Conservation (phyloP, 2,797 vertebrate genomes). For the Microchirus variegatus region DNA sequence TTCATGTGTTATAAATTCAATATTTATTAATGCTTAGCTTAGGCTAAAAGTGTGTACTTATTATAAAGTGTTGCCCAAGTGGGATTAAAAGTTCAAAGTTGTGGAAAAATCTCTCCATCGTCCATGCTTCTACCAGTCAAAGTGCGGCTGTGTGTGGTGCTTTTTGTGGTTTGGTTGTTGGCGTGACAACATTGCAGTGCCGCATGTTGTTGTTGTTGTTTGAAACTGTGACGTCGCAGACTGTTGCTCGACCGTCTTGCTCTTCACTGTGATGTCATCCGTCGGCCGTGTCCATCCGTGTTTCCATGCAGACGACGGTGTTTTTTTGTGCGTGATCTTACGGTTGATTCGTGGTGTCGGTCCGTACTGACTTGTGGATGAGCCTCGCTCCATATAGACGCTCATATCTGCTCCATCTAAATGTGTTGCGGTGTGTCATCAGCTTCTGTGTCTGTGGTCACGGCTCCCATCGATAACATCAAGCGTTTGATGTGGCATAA, state of each 20-base stretch:
- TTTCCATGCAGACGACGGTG: slow-evolving; percentile 27
- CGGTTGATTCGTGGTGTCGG: slow-evolving; percentile 10
- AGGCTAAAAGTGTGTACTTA: too few relatives aligned
- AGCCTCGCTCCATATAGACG: neutral
- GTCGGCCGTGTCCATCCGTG: slow-evolving; percentile 10
- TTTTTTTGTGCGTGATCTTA: slow-evolving; percentile 20
- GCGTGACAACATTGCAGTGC: slow-evolving; percentile 22
- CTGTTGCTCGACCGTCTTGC: slow-evolving; percentile 15
- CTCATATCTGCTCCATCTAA: slow-evolving; percentile 5
- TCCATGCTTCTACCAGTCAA: slow-evolving; percentile 6
- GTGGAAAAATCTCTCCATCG: slow-evolving; percentile 8
- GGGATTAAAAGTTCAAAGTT: neutral
- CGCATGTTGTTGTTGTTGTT: slow-evolving; percentile 54
- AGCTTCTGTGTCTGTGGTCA: slow-evolving; percentile 9
- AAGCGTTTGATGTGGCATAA: slow-evolving; percentile 32
- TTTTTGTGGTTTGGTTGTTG: slow-evolving; percentile 19
- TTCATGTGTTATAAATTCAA: too few relatives aligned
- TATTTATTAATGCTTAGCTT: too few relatives aligned
- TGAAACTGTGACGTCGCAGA: slow-evolving; percentile 16
- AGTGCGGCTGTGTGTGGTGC: slow-evolving; percentile 1
- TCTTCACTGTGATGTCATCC: slow-evolving; percentile 19
- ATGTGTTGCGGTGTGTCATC: slow-evolving; percentile 11
- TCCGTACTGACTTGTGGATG: slow-evolving; percentile 3
- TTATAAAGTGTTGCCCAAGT: too few relatives aligned
- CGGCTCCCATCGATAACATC: neutral